Evolutionary conservation across 2,797 vertebrate genomes (phyloP).

Genomic region (Lithobates sylvaticus): DNA sequence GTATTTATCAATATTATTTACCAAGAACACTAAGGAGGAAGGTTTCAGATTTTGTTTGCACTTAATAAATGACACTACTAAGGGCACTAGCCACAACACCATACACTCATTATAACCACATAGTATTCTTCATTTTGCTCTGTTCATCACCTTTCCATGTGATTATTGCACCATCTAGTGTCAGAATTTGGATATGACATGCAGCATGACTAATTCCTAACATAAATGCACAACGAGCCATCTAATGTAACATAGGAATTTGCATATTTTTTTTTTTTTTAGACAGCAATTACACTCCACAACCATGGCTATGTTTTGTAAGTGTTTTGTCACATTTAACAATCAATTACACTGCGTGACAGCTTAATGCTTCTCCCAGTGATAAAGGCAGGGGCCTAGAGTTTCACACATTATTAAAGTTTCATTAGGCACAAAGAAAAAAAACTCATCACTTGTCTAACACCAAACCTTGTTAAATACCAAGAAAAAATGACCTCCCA

Average conservation of each 20-base stretch:
- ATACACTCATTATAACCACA: too few species aligned
- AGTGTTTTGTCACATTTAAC: too few species aligned
- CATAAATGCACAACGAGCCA: not conserved
- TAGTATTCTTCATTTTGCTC: not conserved
- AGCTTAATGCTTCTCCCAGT: not conserved
- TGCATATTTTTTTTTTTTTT: too few species aligned
- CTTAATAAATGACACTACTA: too few species aligned
- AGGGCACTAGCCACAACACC: too few species aligned
- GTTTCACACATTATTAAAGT: not conserved
- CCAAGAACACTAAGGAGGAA: too few species aligned
- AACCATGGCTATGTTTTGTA: too few species aligned
- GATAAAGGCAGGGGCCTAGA: not conserved
- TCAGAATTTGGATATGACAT: not conserved
- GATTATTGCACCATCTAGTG: conserved; percentile 22
- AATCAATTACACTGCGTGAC: not conserved
- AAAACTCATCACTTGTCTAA: not conserved
- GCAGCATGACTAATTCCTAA: not conserved
- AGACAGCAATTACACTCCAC: too few species aligned
- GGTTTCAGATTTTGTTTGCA: too few species aligned
- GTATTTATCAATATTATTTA: too few species aligned
- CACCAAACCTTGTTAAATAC: not conserved
- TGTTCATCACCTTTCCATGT: not conserved
- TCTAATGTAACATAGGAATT: not conserved
- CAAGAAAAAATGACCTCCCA: not conserved
- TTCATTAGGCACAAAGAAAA: not conserved